phyloP scores from a whole-genome alignment of 2,797 vertebrate species.

The Aselliscus stoliczkanus region DNA sequence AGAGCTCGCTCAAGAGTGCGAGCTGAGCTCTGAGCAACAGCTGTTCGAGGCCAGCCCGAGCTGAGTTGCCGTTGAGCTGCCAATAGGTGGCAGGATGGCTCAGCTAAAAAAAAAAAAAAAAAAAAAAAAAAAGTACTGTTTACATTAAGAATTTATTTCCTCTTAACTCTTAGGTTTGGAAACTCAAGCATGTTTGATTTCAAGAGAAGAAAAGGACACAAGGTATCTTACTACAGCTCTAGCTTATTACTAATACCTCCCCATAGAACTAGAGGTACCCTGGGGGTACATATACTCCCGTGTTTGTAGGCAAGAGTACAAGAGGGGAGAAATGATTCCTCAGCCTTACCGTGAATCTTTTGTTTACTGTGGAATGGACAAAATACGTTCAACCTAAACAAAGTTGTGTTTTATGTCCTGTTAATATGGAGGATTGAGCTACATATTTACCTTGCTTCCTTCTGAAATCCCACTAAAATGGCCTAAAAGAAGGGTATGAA shows the following conservation, averaged over 20 bases:
- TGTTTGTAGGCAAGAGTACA: neutral
- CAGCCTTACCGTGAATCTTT: constrained; percentile 2
- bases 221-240: neutral
- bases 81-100: too few relatives aligned
- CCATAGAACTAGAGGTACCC: neutral
- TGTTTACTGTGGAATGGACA: constrained; percentile 24
- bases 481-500: neutral
- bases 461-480: neutral
- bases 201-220: neutral
- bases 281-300: neutral
- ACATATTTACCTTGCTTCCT: constrained; percentile 19
- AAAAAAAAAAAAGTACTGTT: constrained; percentile 32
- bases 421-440: neutral
- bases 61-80: too few relatives aligned
- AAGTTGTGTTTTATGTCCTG: neutral
- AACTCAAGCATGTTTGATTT: neutral
- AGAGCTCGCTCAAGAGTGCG: too few relatives aligned
- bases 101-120: too few relatives aligned
- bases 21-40: too few relatives aligned
- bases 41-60: too few relatives aligned
- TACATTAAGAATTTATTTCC: neutral
- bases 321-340: neutral
- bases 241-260: neutral
- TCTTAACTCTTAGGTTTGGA: constrained; percentile 9
- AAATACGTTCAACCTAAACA: constrained; percentile 21